These are phyloP conservation scores for Atethmia centrago DNA, from an alignment of 2,888 invertebrate genomes.

Conservation along the genomic window DNA sequence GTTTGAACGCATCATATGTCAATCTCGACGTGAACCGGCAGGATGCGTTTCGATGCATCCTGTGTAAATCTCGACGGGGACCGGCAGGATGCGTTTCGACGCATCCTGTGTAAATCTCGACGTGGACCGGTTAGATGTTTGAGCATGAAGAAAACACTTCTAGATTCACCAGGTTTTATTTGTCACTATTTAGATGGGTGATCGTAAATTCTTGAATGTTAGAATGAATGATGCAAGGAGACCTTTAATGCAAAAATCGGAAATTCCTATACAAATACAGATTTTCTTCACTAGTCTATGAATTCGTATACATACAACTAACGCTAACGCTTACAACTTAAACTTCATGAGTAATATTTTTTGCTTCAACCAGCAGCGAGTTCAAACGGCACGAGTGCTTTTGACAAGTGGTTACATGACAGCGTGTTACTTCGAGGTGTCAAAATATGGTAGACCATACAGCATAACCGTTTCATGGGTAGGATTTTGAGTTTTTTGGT, in stretches of 20 bases:
- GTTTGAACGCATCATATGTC: neutral
- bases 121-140: neutral
- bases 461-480: neutral
- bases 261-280: neutral
- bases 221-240: neutral
- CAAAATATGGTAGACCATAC: constrained; percentile 14
- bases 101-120: neutral
- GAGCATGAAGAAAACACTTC: neutral
- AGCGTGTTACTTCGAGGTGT: constrained; percentile 29
- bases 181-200: neutral
- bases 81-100: too few relatives aligned
- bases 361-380: constrained; percentile 36
- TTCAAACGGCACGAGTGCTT: constrained; percentile 44
- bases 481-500: neutral
- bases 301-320: neutral
- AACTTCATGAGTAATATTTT: constrained; percentile 40
- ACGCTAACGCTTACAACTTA: neutral
- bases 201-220: neutral
- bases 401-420: constrained; percentile 53
- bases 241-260: neutral
- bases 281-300: neutral
- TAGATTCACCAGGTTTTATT: neutral
- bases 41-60: neutral
- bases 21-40: neutral
- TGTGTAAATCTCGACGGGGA: neutral